Conservation (phyloP, 1,140 invertebrate species). For the Nasonia vitripennis region DNA sequence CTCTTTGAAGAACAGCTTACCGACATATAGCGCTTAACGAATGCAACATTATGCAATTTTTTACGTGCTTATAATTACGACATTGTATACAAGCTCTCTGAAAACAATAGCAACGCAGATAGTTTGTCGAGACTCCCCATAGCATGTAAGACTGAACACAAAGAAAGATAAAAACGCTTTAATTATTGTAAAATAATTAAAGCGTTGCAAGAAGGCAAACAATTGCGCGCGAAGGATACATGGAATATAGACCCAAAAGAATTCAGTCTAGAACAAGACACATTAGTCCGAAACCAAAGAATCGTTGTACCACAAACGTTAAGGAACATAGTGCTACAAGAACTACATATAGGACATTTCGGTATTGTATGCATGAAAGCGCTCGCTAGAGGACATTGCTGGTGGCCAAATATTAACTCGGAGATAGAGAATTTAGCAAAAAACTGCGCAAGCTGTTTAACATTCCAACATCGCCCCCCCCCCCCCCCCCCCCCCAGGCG, state of each 20-base stretch:
- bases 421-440: constrained; percentile 67
- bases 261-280: constrained; percentile 24
- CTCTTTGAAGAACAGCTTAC: constrained; percentile 57
- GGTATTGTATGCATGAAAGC: constrained; percentile 76
- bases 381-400: constrained; percentile 73
- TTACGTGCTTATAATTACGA: constrained; percentile 58
- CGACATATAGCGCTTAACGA: constrained; percentile 55
- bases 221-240: background rate
- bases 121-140: constrained; percentile 52
- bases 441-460: constrained; percentile 62
- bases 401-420: constrained; percentile 74
- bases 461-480: constrained; percentile 52
- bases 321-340: constrained; percentile 63
- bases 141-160: too few relatives aligned
- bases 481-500: constrained; percentile 51
- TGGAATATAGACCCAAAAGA: background rate
- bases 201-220: background rate
- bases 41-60: constrained; percentile 61
- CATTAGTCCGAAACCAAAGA: constrained; percentile 41
- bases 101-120: constrained; percentile 56
- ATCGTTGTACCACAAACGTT: constrained; percentile 68
- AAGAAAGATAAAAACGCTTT: background rate
- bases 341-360: constrained; percentile 72
- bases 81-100: constrained; percentile 48
- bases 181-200: background rate